Evolutionary conservation across 2,797 vertebrate species (phyloP).

Genomic region (Bryconaethiops microstoma): DNA sequence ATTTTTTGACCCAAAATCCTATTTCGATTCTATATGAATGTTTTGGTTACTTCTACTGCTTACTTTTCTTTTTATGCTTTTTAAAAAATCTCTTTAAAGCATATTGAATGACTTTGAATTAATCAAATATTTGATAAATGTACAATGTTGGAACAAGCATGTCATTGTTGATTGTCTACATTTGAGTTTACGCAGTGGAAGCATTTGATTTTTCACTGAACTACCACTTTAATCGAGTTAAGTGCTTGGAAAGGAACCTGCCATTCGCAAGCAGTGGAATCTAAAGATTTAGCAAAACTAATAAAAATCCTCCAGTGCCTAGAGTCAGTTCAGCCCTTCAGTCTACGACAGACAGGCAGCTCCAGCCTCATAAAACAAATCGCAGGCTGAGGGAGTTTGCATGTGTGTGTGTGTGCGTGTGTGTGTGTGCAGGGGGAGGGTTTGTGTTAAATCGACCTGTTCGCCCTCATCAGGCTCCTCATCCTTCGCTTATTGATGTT

Average conservation of each 20-base stretch:
- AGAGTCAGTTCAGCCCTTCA: neutral
- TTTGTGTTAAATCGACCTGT: slow-evolving; percentile 46
- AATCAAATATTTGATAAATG: too few species aligned
- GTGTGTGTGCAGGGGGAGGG: neutral
- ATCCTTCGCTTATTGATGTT: slow-evolving; percentile 57
- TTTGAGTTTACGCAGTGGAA: too few species aligned
- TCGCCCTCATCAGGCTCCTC: slow-evolving; percentile 55
- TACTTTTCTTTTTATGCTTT: too few species aligned
- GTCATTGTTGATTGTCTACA: too few species aligned
- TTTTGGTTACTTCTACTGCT: too few species aligned
- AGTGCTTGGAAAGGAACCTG: neutral
- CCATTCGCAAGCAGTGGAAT: neutral
- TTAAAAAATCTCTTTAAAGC: too few species aligned
- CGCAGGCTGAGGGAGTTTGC: neutral
- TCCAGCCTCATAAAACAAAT: slow-evolving; percentile 26
- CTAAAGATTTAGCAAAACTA: neutral
- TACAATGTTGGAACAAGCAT: too few species aligned
- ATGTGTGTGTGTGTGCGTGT: neutral
- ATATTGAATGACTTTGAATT: too few species aligned
- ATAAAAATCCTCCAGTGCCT: neutral
- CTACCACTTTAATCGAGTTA: too few species aligned
- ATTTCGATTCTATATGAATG: too few species aligned
- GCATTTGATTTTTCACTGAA: too few species aligned
- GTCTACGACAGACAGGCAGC: slow-evolving; percentile 37
- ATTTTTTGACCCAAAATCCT: too few species aligned